Percentiles rank a stretch among this genome's conserved stretches.
phyloP scores from a whole-genome alignment of 2,888 invertebrate genomes.

The Bugula neritina region DNA sequence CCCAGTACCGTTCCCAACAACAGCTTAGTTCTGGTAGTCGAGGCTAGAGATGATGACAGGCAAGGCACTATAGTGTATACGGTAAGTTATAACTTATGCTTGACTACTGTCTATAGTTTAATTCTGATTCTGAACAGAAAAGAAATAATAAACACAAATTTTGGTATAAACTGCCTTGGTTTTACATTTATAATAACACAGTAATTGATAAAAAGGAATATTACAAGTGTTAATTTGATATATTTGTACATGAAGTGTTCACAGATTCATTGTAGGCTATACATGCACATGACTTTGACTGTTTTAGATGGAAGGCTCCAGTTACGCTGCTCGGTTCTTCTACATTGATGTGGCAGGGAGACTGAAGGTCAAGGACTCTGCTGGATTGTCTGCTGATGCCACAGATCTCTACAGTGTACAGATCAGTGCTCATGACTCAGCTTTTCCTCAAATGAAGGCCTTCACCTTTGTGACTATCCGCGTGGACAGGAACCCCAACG shows the following conservation, averaged over 20 bases:
- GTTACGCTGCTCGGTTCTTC: neutral
- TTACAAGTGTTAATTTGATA: no score
- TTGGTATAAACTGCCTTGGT: no score
- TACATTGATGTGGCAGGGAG: neutral
- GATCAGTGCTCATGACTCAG: neutral
- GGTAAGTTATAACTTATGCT: constrained; percentile 1
- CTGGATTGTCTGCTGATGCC: neutral
- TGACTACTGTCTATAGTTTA: no score
- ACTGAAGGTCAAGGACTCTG: neutral
- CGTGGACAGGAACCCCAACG: constrained; percentile 8
- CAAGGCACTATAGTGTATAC: constrained; percentile 26
- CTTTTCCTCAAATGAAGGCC: constrained; percentile 22
- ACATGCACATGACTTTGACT: no score
- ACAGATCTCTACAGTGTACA: neutral
- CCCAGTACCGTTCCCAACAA: constrained; percentile 28
- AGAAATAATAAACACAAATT: no score
- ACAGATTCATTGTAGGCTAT: no score
- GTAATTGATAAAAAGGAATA: no score
- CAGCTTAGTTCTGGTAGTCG: neutral
- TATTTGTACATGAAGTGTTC: no score
- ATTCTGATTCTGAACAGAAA: no score
- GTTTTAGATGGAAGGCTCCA: no score
- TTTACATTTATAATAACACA: no score
- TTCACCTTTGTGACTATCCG: neutral
- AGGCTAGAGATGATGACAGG: constrained; percentile 20